Evolutionary conservation across 2,113 vertebrate species (phyloP).

Genomic region (Bufo bufo): DNA sequence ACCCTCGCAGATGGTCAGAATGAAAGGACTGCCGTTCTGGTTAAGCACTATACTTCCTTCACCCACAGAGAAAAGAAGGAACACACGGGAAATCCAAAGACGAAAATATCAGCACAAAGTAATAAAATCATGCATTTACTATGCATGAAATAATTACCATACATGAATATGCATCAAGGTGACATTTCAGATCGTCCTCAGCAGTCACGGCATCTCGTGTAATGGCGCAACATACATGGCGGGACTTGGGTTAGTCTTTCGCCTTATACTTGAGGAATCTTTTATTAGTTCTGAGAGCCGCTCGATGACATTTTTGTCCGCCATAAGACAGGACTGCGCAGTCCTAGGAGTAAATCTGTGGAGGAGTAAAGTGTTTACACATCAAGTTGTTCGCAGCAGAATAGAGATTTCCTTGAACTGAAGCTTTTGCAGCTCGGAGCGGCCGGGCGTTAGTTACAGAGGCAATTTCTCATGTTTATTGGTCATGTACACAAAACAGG

Average conservation of each 20-base stretch:
- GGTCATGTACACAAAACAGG: background rate
- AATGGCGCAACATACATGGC: too few relatives aligned
- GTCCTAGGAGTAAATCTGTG: background rate
- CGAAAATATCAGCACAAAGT: too few relatives aligned
- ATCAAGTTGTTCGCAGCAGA: background rate
- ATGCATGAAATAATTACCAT: too few relatives aligned
- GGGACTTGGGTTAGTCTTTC: background rate
- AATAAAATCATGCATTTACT: too few relatives aligned
- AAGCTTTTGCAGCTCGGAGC: background rate
- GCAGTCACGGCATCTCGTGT: too few relatives aligned
- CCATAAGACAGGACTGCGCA: background rate
- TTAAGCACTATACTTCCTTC: too few relatives aligned
- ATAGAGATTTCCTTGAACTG: background rate
- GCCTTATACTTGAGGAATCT: background rate
- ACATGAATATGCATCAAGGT: too few relatives aligned
- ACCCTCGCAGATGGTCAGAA: too few relatives aligned
- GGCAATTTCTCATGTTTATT: slow-evolving; percentile 1
- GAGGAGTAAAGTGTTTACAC: background rate
- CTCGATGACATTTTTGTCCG: background rate
- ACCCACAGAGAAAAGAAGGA: too few relatives aligned
- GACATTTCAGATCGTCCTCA: too few relatives aligned
- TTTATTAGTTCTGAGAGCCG: background rate
- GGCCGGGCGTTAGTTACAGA: background rate
- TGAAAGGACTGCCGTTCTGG: too few relatives aligned
- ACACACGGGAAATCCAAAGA: too few relatives aligned